Conservation (phyloP, 1,140 invertebrate genomes). For the Diploscapter pachys region DNA sequence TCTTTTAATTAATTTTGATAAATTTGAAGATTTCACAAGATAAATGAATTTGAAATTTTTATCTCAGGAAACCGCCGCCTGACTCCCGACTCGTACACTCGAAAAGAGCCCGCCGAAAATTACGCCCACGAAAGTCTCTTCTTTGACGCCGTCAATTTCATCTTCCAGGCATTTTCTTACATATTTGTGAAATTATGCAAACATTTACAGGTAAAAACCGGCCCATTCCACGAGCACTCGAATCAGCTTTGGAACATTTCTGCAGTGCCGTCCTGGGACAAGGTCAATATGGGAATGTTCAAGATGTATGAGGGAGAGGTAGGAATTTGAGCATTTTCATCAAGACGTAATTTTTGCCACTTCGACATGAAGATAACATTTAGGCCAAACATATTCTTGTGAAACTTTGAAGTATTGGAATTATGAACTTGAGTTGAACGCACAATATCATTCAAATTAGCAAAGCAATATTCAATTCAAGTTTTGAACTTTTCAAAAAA, state of each 20-base stretch:
- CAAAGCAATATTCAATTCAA: no score
- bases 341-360: conserved; percentile 22
- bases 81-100: conserved; percentile 79
- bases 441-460: no score
- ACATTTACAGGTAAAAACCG: conserved; percentile 77
- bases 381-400: no score
- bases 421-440: no score
- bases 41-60: not conserved
- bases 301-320: conserved; percentile 99
- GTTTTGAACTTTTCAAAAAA: no score
- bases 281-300: conserved; percentile 90
- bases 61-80: conserved; percentile 69
- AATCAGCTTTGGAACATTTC: conserved; percentile 98
- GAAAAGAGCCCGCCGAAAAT: conserved; percentile 73
- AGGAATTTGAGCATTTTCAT: conserved; percentile 3
- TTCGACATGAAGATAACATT: conserved; percentile 22
- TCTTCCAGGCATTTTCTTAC: conserved; percentile 67
- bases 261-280: conserved; percentile 83
- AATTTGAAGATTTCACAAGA: no score
- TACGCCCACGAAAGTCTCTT: conserved; percentile 85
- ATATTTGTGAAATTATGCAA: conserved; percentile 29
- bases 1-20: conserved; percentile 18
- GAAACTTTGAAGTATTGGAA: no score
- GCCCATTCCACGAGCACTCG: conserved; percentile 97
- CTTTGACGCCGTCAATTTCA: conserved; percentile 86